A percentile compares a stretch with the other conserved stretches of the same genome.
These are phyloP conservation scores for human DNA, from an alignment of 2,113 vertebrate genomes.

Conservation along the genomic window DNA sequence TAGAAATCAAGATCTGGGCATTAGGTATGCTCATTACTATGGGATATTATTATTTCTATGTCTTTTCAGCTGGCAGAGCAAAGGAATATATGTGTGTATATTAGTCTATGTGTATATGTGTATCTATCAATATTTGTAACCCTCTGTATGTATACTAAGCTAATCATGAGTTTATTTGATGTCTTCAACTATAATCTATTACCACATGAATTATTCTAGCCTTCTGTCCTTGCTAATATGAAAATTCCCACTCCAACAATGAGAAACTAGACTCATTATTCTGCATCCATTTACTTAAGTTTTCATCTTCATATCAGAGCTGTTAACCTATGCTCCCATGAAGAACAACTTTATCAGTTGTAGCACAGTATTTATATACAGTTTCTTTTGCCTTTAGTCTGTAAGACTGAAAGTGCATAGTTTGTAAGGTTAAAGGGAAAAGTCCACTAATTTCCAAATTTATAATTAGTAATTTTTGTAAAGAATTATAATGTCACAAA, in stretches of 20 bases:
- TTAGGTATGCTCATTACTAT: neutral
- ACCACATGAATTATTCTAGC: neutral
- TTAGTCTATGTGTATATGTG: accelerated
- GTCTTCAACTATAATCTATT: no score
- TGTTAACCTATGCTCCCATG: neutral
- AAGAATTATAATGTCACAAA: neutral
- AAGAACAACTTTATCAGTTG: neutral
- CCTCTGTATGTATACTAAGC: neutral
- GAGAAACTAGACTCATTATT: neutral
- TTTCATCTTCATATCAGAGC: neutral
- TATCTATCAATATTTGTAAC: neutral
- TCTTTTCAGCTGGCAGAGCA: neutral
- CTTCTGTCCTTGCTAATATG: neutral
- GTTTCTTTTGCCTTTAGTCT: neutral
- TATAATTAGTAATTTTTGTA: neutral
- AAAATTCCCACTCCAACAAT: neutral
- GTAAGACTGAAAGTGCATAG: neutral
- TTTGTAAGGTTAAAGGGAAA: neutral
- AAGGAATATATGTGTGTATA: neutral
- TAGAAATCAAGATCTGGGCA: neutral
- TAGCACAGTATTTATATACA: accelerated
- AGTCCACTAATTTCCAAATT: neutral
- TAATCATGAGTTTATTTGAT: neutral
- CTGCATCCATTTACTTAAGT: no score
- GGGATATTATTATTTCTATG: neutral